phyloP scores from a whole-genome alignment of 2,797 vertebrate genomes.

The Melanogrammus aeglefinus region DNA sequence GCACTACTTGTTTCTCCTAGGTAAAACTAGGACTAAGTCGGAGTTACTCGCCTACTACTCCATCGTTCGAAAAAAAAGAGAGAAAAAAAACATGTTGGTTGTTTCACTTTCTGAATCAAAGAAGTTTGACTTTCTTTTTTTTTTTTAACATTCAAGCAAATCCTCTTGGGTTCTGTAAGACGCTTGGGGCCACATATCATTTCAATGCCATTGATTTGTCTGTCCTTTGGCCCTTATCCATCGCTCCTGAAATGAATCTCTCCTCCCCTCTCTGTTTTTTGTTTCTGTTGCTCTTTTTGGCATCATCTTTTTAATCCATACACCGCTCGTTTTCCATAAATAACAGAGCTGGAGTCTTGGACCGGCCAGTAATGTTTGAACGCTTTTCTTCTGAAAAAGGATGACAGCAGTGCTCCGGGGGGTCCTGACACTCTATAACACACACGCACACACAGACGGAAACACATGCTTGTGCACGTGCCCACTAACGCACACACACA shows the following conservation, averaged over 20 bases:
- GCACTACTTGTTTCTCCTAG: too few species aligned
- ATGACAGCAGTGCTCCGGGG: slow-evolving; percentile 64
- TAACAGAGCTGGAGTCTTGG: slow-evolving; percentile 61
- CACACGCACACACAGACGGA: slow-evolving; percentile 9
- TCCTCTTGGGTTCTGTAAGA: slow-evolving; percentile 51
- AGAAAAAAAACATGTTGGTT: slow-evolving; percentile 34
- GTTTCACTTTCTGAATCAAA: slow-evolving; percentile 29
- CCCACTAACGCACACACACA: slow-evolving; percentile 16
- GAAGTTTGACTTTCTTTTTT: slow-evolving; percentile 62
- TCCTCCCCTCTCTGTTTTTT: slow-evolving; percentile 30
- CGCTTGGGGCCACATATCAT: slow-evolving; percentile 62
- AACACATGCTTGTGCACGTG: slow-evolving; percentile 12
- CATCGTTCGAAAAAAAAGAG: too few species aligned
- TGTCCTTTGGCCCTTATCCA: slow-evolving; percentile 66
- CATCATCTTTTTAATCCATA: slow-evolving; percentile 68
- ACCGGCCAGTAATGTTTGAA: slow-evolving; percentile 48
- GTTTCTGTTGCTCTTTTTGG: slow-evolving; percentile 46
- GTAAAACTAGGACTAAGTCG: too few species aligned
- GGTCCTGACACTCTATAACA: slow-evolving; percentile 23
- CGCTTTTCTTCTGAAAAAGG: slow-evolving; percentile 59
- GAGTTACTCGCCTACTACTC: too few species aligned
- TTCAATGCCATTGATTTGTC: slow-evolving; percentile 69
- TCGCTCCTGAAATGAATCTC: slow-evolving; percentile 64
- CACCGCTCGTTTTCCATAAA: slow-evolving; percentile 67
- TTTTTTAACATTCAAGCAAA: slow-evolving; percentile 55